A percentile compares a stretch with the other conserved stretches of the same genome.
These are phyloP conservation scores for Trachelus tabidus DNA, from an alignment of 2,888 invertebrate species.

Conservation along the genomic window DNA sequence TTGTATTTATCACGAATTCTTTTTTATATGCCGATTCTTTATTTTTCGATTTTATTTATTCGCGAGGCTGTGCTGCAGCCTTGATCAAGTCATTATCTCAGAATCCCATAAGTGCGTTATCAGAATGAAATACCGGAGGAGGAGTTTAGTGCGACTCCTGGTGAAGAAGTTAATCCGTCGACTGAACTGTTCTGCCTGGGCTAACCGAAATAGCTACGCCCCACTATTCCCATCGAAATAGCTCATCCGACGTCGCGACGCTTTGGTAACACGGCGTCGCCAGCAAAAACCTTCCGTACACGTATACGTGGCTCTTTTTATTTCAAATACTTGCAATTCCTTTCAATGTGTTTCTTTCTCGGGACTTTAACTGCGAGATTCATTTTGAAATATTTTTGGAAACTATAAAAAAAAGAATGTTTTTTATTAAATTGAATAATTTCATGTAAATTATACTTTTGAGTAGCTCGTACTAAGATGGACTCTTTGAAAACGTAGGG, in stretches of 20 bases:
- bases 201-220: slow-evolving; percentile 59
- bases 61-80: background rate
- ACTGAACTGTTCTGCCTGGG: slow-evolving; percentile 57
- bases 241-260: slow-evolving; percentile 11
- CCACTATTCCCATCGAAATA: slow-evolving; percentile 42
- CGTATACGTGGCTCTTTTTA: background rate
- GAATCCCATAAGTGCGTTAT: background rate
- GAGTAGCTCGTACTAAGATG: background rate
- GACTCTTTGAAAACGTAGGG: slow-evolving; percentile 6
- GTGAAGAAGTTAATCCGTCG: slow-evolving; percentile 52
- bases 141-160: slow-evolving; percentile 34
- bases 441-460: background rate
- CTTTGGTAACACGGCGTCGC: slow-evolving; percentile 2
- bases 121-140: background rate
- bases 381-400: background rate
- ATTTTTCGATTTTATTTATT: background rate
- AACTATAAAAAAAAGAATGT: background rate
- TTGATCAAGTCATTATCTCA: background rate
- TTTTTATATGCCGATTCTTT: background rate
- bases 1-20: background rate
- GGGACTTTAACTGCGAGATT: background rate
- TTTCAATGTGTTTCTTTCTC: background rate
- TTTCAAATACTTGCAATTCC: background rate
- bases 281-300: background rate
- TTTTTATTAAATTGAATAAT: too few species aligned